These are phyloP conservation scores for Scopus umbretta DNA, from an alignment of 2,113 vertebrate genomes.

Conservation along the genomic window DNA sequence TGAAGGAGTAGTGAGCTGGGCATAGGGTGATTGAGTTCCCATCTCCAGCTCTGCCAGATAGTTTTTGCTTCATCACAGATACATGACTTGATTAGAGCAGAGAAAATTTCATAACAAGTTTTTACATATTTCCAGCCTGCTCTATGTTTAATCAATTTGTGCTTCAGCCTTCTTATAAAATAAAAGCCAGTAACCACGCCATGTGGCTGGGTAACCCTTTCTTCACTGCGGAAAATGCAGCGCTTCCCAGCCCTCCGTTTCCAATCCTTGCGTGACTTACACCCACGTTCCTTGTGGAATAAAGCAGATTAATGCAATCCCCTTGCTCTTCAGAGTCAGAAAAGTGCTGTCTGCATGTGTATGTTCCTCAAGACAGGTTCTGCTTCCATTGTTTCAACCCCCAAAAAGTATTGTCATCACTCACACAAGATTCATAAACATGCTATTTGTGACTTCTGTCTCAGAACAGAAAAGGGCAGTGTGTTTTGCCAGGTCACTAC, in stretches of 20 bases:
- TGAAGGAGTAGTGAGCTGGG: not conserved
- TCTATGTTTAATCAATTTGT: not conserved
- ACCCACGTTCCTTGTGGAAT: not conserved
- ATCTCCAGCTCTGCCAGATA: not conserved
- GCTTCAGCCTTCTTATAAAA: not conserved
- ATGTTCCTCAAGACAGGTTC: not conserved
- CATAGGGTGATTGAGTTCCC: rapidly evolving
- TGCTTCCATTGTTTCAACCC: not conserved
- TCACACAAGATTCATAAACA: not conserved
- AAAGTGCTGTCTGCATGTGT: not conserved
- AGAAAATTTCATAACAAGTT: not conserved
- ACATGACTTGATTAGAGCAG: not conserved
- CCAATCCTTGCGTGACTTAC: not conserved
- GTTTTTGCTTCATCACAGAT: not conserved
- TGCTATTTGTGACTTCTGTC: not conserved
- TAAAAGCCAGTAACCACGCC: not conserved
- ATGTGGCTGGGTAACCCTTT: not conserved
- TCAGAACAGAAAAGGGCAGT: not conserved
- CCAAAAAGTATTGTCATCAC: not conserved
- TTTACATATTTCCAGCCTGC: not conserved
- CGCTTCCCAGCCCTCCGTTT: not conserved
- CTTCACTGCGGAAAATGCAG: not conserved
- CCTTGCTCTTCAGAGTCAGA: not conserved
- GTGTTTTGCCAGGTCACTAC: not conserved
- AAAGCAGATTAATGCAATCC: not conserved